A percentile compares a stretch with the other conserved stretches of the same genome.
These are phyloP conservation scores for Leguminivora glycinivorella DNA, from an alignment of 1,140 invertebrate species.

Conservation along the genomic window DNA sequence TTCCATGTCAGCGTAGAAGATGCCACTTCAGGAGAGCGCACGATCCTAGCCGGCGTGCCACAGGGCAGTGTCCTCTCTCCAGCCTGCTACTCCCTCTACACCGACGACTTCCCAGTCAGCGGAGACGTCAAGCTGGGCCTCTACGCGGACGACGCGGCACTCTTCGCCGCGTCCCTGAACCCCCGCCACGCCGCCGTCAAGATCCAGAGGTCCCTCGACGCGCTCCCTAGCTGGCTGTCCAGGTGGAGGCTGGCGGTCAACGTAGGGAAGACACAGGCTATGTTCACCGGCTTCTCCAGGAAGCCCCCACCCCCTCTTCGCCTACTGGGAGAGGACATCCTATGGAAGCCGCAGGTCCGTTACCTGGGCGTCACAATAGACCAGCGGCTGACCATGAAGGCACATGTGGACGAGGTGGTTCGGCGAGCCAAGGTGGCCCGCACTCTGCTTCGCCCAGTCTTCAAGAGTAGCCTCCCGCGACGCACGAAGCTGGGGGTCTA, in stretches of 20 bases:
- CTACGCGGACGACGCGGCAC: not conserved
- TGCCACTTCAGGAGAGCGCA: not conserved
- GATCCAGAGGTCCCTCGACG: not conserved
- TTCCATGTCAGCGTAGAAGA: not conserved
- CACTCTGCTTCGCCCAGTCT: not conserved
- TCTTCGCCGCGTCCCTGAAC: not conserved
- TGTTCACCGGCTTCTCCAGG: not conserved
- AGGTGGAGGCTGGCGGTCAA: not conserved
- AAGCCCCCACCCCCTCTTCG: not conserved
- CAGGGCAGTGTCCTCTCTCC: not conserved
- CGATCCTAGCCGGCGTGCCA: not conserved
- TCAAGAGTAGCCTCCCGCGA: not conserved
- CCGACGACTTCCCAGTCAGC: too few relatives aligned
- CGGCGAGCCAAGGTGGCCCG: not conserved
- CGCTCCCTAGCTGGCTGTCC: not conserved
- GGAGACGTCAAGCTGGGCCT: too few relatives aligned
- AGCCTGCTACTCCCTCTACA: constrained; percentile 5
- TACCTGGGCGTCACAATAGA: not conserved
- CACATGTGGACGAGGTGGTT: not conserved
- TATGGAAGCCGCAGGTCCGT: not conserved
- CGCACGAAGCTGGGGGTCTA: constrained; percentile 1
- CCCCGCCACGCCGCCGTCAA: not conserved
- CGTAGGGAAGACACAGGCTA: not conserved
- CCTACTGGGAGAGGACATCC: not conserved
- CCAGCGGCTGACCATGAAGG: not conserved